A percentile compares a stretch with the other conserved stretches of the same genome.
phyloP scores from a whole-genome alignment of 1,140 invertebrate genomes.

The Drosophila busckii region DNA sequence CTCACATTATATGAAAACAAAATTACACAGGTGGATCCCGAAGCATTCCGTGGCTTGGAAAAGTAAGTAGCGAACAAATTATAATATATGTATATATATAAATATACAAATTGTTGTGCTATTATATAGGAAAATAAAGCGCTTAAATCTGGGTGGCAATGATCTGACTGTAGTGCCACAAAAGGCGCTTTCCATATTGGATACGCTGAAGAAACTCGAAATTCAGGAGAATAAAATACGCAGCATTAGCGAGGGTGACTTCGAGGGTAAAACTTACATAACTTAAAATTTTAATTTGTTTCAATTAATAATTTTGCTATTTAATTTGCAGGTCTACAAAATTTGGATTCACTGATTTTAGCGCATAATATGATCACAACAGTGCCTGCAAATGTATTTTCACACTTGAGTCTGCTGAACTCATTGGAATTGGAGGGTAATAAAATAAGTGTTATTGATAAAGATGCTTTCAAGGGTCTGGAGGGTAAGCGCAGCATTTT shows the following conservation, averaged over 20 bases:
- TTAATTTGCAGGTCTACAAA: conserved; percentile 85
- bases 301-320: background rate
- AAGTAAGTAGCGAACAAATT: conserved; percentile 87
- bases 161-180: conserved; percentile 87
- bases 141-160: conserved; percentile 92
- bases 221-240: conserved; percentile 91
- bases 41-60: conserved; percentile 90
- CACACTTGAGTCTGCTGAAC: conserved; percentile 87
- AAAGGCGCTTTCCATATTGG: conserved; percentile 86
- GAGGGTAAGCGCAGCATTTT: conserved; percentile 83
- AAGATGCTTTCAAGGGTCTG: conserved; percentile 89
- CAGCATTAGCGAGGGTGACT: conserved; percentile 88
- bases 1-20: conserved; percentile 93
- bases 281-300: background rate
- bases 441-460: conserved; percentile 87
- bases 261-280: conserved; percentile 83
- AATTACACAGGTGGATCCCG: conserved; percentile 86
- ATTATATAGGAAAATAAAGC: conserved; percentile 86
- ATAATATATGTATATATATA: background rate
- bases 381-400: conserved; percentile 89
- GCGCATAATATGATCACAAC: conserved; percentile 90
- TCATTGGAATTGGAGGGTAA: conserved; percentile 93
- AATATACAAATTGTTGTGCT: no score
- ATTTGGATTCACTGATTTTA: conserved; percentile 89
- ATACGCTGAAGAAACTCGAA: conserved; percentile 90